Percentiles rank a stretch among this genome's conserved stretches.
phyloP scores from a whole-genome alignment of 2,888 invertebrate species.

The Volucella bombylans region DNA sequence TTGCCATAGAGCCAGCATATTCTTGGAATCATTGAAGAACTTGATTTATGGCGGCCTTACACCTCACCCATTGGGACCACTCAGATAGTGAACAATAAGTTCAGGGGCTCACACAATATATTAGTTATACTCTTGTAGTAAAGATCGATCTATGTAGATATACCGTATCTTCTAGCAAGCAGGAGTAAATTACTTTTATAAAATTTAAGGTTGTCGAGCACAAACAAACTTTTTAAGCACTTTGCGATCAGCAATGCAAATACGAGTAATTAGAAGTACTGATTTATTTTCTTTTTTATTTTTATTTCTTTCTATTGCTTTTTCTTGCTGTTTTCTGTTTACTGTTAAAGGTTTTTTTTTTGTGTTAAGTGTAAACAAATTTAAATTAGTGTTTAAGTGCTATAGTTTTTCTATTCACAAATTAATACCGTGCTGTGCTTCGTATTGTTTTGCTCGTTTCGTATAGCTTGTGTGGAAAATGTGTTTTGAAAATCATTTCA shows the following conservation, averaged over 20 bases:
- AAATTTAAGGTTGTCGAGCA: neutral
- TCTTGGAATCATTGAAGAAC: no score
- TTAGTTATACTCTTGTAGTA: no score
- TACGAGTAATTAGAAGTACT: neutral
- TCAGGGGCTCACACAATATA: no score
- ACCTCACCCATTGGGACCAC: no score
- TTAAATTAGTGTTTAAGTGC: neutral
- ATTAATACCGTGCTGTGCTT: slow-evolving; percentile 1
- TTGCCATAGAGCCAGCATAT: no score
- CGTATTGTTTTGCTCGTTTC: neutral
- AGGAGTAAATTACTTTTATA: neutral
- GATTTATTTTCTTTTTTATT: neutral
- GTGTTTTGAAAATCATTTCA: neutral
- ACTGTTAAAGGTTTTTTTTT: neutral
- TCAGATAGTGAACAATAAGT: no score
- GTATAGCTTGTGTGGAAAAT: slow-evolving; percentile 39
- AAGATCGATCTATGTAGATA: no score
- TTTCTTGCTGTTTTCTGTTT: slow-evolving; percentile 36
- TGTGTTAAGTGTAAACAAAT: neutral
- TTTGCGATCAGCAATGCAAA: neutral
- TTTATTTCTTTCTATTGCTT: neutral
- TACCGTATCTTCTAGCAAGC: no score
- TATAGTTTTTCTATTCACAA: neutral
- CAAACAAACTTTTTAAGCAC: neutral
- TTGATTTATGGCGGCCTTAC: no score